A percentile compares a stretch with the other conserved stretches of the same genome.
Evolutionary conservation across 2,113 vertebrate genomes (phyloP).

Genomic region (Xyliphius kryptos): DNA sequence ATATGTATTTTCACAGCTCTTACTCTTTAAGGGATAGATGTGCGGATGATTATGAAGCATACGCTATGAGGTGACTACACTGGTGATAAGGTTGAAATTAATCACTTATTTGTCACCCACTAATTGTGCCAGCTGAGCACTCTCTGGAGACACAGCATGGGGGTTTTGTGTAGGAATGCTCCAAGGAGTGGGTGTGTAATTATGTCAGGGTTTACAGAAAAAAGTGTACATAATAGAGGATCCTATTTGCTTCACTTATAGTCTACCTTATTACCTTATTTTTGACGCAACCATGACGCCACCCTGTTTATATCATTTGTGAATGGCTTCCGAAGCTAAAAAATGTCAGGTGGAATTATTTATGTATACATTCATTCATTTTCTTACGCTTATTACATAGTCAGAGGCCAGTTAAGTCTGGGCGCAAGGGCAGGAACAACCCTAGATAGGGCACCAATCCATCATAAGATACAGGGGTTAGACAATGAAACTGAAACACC

Average conservation of each 20-base stretch:
- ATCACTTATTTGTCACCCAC: slow-evolving; percentile 34
- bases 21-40: slow-evolving; percentile 1
- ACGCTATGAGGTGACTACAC: neutral
- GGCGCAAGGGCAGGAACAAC: no score
- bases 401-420: no score
- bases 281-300: no score
- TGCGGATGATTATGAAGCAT: slow-evolving; percentile 1
- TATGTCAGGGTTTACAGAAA: neutral
- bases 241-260: neutral
- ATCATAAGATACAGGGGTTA: no score
- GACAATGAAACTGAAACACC: no score
- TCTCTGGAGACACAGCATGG: slow-evolving; percentile 15
- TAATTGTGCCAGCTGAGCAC: slow-evolving; percentile 23
- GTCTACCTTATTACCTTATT: no score
- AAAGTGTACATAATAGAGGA: neutral
- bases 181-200: slow-evolving; percentile 6
- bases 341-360: no score
- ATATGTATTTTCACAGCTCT: slow-evolving; percentile 12
- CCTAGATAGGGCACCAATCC: no score
- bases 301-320: no score
- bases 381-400: no score
- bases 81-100: slow-evolving; percentile 14
- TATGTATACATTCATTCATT: no score
- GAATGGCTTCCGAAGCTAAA: no score
- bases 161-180: slow-evolving; percentile 8